Base-by-base conservation (phyloP, 1,140 invertebrate genomes). In the Lepidurus couesii region DNA sequence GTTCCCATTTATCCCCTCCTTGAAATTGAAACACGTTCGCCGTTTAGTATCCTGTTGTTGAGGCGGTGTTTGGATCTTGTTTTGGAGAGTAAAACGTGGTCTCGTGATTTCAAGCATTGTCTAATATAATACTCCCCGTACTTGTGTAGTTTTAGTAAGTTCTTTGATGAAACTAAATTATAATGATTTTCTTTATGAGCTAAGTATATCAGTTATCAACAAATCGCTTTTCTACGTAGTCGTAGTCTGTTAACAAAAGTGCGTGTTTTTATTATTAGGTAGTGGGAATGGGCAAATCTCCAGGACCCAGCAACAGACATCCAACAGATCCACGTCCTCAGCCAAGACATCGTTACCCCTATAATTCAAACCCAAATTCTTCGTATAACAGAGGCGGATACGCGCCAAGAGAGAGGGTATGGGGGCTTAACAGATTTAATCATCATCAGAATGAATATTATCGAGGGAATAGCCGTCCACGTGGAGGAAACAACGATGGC, bases 81-180 rank as follows among this genome's bases (percentile, higher is more conserved):
- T 65, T 65, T 65, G 53, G 53, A 65, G 53, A 21, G 53, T n/a
- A 65, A 65, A 65, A 65, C 53, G 53, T 65, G 53, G 53, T 21
- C 53, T 65, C 53, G 53, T 65, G 53, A 65, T 65, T 21, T 7
- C 16, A 65, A 21, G 53, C 53, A 65, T 7, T 10, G 45, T 47
- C 2, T 34, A n/a, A n/a, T n/a, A 34, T 47, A 16, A 11, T 47
- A 10, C 16, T 16, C 53, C 0, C 53, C 53, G 2, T n/a, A 16
- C 8, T 65, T 16, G 16, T 1, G 16, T 65, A 65, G 16, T 65
- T 1, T 65, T 65, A 4, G 6, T 65, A n/a, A 65, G n/a, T 65
- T 21, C 21, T 47, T 47, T 47, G 10, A n/a, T 21, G 13, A 65
- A 13, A 65, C 9, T 65, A 65, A 21, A 21, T 16, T 65, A 1